Evolutionary conservation across 2,113 vertebrate species (phyloP).

Genomic region (Acanthochromis polyacanthus): DNA sequence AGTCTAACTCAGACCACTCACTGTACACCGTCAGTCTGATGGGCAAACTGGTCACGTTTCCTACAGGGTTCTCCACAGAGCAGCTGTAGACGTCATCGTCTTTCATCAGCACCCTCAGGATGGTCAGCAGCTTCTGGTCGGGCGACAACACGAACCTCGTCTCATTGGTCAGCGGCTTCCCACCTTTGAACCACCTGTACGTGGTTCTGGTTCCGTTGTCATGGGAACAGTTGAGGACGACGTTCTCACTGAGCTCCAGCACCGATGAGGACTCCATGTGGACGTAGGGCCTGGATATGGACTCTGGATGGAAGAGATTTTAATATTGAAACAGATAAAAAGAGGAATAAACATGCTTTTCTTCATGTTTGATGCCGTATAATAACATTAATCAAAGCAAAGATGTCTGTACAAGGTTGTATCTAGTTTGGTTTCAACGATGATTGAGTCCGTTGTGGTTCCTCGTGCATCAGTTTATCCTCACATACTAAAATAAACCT

Average conservation of each 20-base stretch:
- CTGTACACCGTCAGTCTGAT: slow-evolving; percentile 93
- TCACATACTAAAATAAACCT: no score
- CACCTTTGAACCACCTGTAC: slow-evolving; percentile 95
- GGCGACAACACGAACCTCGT: slow-evolving; percentile 90
- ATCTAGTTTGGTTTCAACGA: no score
- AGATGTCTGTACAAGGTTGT: no score
- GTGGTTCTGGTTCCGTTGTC: slow-evolving; percentile 92
- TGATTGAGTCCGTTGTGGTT: no score
- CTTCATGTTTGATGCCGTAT: no score
- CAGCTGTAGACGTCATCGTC: slow-evolving; percentile 94
- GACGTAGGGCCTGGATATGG: slow-evolving; percentile 90
- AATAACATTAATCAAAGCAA: no score
- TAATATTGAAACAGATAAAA: neutral
- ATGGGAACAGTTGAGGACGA: slow-evolving; percentile 93
- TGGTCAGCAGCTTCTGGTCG: slow-evolving; percentile 92
- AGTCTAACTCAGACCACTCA: slow-evolving; percentile 78
- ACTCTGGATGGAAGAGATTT: slow-evolving; percentile 81
- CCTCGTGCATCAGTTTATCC: no score
- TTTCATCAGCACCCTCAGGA: slow-evolving; percentile 90
- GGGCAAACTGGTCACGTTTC: slow-evolving; percentile 88
- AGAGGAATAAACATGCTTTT: no score
- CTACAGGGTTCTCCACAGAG: slow-evolving; percentile 92
- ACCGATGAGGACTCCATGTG: slow-evolving; percentile 89
- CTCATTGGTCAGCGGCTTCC: slow-evolving; percentile 89
- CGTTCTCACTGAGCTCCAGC: slow-evolving; percentile 92